phyloP scores from a whole-genome alignment of 2,113 vertebrate species.

The Triplophysa tibetana region DNA sequence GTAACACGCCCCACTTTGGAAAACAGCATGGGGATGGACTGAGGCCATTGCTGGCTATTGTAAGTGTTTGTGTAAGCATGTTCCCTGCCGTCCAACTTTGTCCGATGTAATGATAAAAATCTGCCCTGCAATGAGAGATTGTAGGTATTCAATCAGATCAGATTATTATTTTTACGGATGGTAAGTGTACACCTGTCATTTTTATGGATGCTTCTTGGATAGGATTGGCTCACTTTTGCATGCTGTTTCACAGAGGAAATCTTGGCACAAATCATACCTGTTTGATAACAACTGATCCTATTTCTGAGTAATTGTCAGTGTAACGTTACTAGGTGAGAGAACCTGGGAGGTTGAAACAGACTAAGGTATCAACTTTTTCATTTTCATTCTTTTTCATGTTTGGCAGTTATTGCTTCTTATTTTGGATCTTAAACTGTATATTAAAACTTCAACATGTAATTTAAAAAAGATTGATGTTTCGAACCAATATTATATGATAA shows the following conservation, averaged over 20 bases:
- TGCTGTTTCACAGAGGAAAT: not conserved
- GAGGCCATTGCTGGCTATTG: constrained; percentile 18
- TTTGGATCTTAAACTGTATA: no score
- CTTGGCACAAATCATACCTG: not conserved
- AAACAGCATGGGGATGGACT: constrained; percentile 27
- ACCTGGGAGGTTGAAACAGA: no score
- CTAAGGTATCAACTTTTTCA: no score
- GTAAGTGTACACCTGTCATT: constrained; percentile 58
- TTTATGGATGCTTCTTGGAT: constrained; percentile 7
- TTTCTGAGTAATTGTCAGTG: no score
- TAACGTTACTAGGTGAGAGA: no score
- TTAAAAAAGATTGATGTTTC: no score
- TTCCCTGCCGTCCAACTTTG: constrained; percentile 36
- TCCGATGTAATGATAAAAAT: constrained; percentile 15
- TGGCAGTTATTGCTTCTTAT: no score
- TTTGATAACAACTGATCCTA: no score
- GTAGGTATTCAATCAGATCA: constrained; percentile 63
- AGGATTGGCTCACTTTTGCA: not conserved
- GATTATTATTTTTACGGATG: constrained; percentile 53
- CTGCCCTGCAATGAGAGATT: constrained; percentile 58
- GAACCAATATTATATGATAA: no score
- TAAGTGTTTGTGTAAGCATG: constrained; percentile 64
- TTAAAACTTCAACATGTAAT: no score
- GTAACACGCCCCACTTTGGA: constrained; percentile 31
- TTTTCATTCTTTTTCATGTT: no score